Base-by-base conservation (phyloP, 2,113 vertebrate genomes). In the Tyrannus savana region DNA sequence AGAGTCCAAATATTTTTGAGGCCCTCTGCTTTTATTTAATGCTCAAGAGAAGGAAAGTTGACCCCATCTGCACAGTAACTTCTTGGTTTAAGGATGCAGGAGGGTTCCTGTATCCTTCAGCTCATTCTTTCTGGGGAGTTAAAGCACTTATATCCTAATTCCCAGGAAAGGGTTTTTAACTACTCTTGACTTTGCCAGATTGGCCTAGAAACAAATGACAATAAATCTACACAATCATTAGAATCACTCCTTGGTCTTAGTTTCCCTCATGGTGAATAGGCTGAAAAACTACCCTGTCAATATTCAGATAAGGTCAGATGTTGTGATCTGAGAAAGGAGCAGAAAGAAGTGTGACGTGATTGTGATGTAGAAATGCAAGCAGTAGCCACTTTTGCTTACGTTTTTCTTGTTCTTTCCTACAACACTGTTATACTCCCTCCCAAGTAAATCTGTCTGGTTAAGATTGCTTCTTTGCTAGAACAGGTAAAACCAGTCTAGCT, bases 401-500 rank as follows among this genome's bases (percentile, higher is more conserved):
- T 80, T 80, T 91, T 41, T 83, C 17, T 75, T 33, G 15, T 21
- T 84, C 41, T 86, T 91, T 94, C 63, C 44, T 79, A 85, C 63
- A 59, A 42, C 50, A 37, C 46, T 69, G 13, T 71, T 90, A 44
- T 81, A 42, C 74, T 91, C 68, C 47, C 64, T 77, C 35, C 7
- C 30, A 78, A 84, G 39, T 60, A 75, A 82, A 55, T 64, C 42
- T 46, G 7, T 55, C 37, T 86, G 35, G 33, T 53, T 83, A 88
- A 80, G 42, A 21, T 50, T 80, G 3, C 14, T 77, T 37, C 84
- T 85, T 88, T 91, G 24, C 28, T 55, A 77, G 90, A 96, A 93
- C 79, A 90, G 52, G 88, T 92, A 92, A 93, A 96, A 95, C 90
- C 78, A 79, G 87, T 78, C 58, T 73, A 58, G 19, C 23, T 79